Evolutionary conservation across 2,797 vertebrate species (phyloP).

Genomic region (Crax fasciolata): DNA sequence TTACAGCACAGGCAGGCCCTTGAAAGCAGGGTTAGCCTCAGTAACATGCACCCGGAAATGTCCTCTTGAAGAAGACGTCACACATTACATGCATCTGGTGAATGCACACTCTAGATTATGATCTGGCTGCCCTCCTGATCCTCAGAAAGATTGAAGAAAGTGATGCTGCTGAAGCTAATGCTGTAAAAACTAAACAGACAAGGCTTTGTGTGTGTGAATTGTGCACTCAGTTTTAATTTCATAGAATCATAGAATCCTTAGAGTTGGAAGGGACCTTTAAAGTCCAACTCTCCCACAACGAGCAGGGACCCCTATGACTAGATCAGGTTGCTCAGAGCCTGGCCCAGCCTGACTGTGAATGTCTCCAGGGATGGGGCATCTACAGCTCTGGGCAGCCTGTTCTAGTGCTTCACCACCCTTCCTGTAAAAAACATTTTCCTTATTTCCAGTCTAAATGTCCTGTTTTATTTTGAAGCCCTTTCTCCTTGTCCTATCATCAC

Average conservation of each 20-base stretch:
- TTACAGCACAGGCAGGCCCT: neutral
- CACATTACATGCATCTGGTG: accelerated
- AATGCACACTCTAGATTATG: accelerated
- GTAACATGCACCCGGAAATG: neutral
- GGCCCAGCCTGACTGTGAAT: neutral
- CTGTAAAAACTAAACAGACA: neutral
- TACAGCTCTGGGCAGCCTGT: neutral
- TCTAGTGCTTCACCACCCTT: neutral
- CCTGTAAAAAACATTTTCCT: neutral
- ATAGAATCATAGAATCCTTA: neutral
- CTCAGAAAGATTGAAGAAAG: neutral
- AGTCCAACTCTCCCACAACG: neutral
- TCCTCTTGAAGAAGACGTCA: neutral
- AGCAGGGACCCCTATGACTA: neutral
- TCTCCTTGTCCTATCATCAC: no score
- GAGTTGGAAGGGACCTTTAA: neutral
- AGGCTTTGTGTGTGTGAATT: neutral
- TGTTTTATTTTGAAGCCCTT: no score
- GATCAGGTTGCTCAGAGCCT: neutral
- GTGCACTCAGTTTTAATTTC: neutral
- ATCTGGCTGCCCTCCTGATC: neutral
- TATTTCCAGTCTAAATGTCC: neutral
- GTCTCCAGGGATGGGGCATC: no score
- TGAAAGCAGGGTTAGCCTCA: no score
- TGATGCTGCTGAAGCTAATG: neutral